phyloP scores from a whole-genome alignment of 2,113 vertebrate species.

The Hemibagrus wyckioides region DNA sequence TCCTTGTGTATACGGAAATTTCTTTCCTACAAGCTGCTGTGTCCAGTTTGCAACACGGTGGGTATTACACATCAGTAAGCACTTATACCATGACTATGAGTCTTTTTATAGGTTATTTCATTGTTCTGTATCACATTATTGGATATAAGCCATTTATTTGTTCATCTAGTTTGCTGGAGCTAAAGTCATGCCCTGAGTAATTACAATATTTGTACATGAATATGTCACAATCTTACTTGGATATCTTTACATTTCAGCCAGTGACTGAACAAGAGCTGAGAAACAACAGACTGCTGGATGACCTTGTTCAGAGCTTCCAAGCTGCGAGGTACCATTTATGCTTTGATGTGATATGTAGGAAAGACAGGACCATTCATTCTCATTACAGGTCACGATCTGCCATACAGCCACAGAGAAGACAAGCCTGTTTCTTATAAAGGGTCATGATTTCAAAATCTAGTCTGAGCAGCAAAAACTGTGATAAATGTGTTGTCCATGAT shows the following conservation, averaged over 20 bases:
- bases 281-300: slow-evolving; percentile 89
- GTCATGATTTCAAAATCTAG: background rate
- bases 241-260: slow-evolving; percentile 70
- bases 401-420: background rate
- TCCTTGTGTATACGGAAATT: slow-evolving; percentile 95
- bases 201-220: no score
- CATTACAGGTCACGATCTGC: background rate
- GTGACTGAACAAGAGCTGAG: slow-evolving; percentile 85
- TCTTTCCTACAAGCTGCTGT: slow-evolving; percentile 88
- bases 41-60: slow-evolving; percentile 89
- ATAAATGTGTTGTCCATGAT: background rate
- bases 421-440: background rate
- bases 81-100: background rate
- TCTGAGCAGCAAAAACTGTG: background rate
- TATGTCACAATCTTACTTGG: background rate
- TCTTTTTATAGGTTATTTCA: background rate
- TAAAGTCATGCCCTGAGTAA: background rate
- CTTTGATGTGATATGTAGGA: background rate
- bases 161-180: background rate
- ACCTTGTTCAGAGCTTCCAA: slow-evolving; percentile 83
- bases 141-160: no score
- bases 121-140: background rate
- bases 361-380: background rate
- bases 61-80: slow-evolving; percentile 64
- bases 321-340: slow-evolving; percentile 77